Percentiles rank a stretch among this genome's conserved stretches.
Evolutionary conservation across 2,113 vertebrate species (phyloP).

Genomic region (Hemibagrus wyckioides): DNA sequence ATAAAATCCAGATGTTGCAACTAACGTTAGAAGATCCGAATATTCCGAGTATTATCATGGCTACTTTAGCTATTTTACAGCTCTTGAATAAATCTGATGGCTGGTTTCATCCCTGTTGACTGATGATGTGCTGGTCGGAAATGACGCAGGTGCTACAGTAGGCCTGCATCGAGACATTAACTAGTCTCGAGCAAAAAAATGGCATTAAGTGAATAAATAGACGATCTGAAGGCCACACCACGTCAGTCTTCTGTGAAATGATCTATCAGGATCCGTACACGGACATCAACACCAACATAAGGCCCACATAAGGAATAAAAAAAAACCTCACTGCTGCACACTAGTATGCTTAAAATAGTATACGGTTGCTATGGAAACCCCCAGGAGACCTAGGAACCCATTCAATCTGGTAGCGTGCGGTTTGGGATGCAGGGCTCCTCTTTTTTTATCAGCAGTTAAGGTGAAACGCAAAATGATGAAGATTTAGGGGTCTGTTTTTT

Average conservation of each 20-base stretch:
- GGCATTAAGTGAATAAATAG: background rate
- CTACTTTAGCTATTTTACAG: background rate
- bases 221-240: background rate
- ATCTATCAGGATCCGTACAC: too few relatives aligned
- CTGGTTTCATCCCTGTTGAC: background rate
- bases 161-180: background rate
- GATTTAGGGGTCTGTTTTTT: conserved; percentile 29
- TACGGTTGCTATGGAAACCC: background rate
- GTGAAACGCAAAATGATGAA: conserved; percentile 9
- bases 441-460: too few relatives aligned
- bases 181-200: background rate
- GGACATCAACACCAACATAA: background rate
- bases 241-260: background rate
- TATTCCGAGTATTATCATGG: background rate
- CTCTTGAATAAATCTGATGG: background rate
- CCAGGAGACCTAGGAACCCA: background rate
- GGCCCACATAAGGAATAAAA: conserved; percentile 3
- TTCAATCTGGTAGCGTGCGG: background rate
- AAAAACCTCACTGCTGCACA: background rate
- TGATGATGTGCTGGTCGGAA: background rate
- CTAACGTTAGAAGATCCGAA: background rate
- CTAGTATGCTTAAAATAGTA: background rate
- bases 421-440: background rate
- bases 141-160: background rate
- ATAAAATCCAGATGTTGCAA: background rate